Base-by-base conservation (phyloP, 2,888 invertebrate genomes). In the Pyrochroa serraticornis region DNA sequence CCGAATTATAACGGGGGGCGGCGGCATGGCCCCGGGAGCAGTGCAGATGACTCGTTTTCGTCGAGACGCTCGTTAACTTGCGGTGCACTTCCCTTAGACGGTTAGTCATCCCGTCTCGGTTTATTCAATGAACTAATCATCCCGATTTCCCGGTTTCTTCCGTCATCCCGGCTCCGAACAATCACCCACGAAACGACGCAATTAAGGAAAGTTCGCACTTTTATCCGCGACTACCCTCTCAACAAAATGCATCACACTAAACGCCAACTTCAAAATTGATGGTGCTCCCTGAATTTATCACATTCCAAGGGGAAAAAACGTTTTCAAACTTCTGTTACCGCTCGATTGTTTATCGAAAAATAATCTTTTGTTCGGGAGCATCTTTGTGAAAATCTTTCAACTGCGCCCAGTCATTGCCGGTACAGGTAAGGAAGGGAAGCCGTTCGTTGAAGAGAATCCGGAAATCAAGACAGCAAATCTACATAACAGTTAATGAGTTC, bases 401-500 rank as follows among this genome's bases (percentile, higher is more conserved):
- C n/a, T n/a, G n/a, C n/a, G n/a, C n/a, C n/a, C n/a, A n/a, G n/a
- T n/a, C 22, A 22, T 22, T 5, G 22, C 22, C 22, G 22, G 22
- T 22, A 3, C 22, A 46, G 39, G 39, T 46, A 45, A 53, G 41
- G 45, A 43, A 53, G 39, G 38, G 52, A 52, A 53, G 35, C 41
- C 53, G 38, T 53, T 53, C 39, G 22, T 22, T 22, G 22, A 39
- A 46, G 46, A 46, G 41, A 46, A 34, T 45, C 45, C n/a, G 39
- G 39, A 53, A 53, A 46, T 41, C 45, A 46, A 53, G 53, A 53
- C 41, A 39, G 46, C 45, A 53, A 45, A 45, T 53, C 46, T 39
- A 41, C 53, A 39, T 53, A 34, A 9, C 46, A 46, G 54, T 55
- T 55, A 55, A 55, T 55, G 54, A 55, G 47, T 42, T 43, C 42